A percentile compares a stretch with the other conserved stretches of the same genome.
Conservation (phyloP, 2,888 invertebrate genomes). For the Pseudeuparius sepicola region DNA sequence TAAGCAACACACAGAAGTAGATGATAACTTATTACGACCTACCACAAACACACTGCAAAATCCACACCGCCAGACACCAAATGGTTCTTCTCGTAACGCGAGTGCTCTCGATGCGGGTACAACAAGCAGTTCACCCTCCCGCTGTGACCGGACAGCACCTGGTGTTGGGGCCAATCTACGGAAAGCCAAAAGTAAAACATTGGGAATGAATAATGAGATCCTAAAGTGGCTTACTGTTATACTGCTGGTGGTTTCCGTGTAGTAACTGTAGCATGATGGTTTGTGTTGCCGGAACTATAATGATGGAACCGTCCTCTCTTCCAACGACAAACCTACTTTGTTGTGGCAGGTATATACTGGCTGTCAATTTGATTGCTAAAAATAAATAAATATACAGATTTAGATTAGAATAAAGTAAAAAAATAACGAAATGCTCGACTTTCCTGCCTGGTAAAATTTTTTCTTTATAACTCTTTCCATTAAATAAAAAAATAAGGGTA, state of each 20-base stretch:
- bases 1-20: too few relatives aligned
- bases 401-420: too few relatives aligned
- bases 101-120: constrained; percentile 87
- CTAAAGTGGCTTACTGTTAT: constrained; percentile 58
- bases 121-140: constrained; percentile 90
- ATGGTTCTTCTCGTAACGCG: constrained; percentile 78
- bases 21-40: too few relatives aligned
- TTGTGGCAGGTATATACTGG: constrained; percentile 88
- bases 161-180: constrained; percentile 82
- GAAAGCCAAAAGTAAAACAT: constrained; percentile 10
- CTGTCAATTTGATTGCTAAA: constrained; percentile 67
- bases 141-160: constrained; percentile 78
- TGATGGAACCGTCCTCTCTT: constrained; percentile 89
- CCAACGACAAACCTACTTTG: constrained; percentile 93
- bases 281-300: constrained; percentile 92
- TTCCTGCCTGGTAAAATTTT: constrained; percentile 1
- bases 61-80: constrained; percentile 96
- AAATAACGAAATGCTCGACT: too few relatives aligned
- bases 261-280: constrained; percentile 88
- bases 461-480: too few relatives aligned
- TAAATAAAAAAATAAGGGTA: too few relatives aligned
- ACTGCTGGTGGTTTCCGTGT: constrained; percentile 76
- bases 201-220: too few relatives aligned
- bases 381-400: constrained; percentile 13
- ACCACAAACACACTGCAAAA: constrained; percentile 95